Evolutionary conservation across 2,888 invertebrate species (phyloP).

Genomic region (Diarsia rubi): DNA sequence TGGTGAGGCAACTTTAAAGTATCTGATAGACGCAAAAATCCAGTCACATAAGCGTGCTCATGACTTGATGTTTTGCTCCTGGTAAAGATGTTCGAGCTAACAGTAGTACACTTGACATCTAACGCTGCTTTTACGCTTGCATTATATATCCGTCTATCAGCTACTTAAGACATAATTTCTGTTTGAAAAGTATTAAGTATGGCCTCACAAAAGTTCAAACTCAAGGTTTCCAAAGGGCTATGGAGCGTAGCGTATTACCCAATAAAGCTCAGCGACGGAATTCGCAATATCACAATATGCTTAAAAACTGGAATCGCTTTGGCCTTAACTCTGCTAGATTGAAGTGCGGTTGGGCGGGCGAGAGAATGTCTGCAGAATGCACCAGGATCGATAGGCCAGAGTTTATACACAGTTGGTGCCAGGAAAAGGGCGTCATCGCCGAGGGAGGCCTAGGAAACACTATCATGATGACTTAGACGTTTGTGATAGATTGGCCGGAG

Average conservation of each 20-base stretch:
- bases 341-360: background rate
- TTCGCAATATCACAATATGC: background rate
- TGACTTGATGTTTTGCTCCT: background rate
- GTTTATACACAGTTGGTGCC: background rate
- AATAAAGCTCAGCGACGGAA: background rate
- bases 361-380: background rate
- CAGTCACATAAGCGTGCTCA: background rate
- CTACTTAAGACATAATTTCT: background rate
- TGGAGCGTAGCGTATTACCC: background rate
- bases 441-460: background rate
- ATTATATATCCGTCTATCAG: background rate
- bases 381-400: background rate
- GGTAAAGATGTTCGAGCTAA: background rate
- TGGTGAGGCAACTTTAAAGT: conserved; percentile 89
- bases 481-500: background rate
- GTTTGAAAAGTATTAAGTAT: background rate
- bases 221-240: background rate
- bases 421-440: background rate
- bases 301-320: background rate
- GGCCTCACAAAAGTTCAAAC: background rate
- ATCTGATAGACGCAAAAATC: background rate
- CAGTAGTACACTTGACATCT: too few relatives aligned
- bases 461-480: background rate
- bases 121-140: too few relatives aligned
- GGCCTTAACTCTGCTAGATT: background rate